Percentiles rank a stretch among this genome's conserved stretches.
Conservation (phyloP, 2,888 invertebrate species). For the Dynastes hyllus region DNA sequence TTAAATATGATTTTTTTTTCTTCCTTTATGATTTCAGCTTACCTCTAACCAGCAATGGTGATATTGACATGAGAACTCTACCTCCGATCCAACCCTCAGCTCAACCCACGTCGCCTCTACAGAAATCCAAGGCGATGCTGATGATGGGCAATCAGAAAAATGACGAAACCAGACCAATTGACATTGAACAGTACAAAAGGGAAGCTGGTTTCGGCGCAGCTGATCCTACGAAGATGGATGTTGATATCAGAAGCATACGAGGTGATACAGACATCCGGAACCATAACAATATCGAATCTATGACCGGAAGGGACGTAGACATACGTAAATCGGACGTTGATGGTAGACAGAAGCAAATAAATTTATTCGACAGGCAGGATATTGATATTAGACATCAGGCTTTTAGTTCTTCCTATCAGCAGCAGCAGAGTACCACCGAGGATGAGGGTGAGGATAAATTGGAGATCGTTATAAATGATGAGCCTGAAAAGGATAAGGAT, state of each 20-base stretch:
- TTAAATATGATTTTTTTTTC: background rate
- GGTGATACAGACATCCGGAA: constrained; percentile 52
- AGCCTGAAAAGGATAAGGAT: constrained; percentile 53
- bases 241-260: constrained; percentile 46
- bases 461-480: constrained; percentile 56
- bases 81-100: constrained; percentile 58
- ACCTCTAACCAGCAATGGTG: constrained; percentile 66
- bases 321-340: constrained; percentile 67
- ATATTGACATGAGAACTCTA: constrained; percentile 70
- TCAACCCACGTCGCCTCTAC: constrained; percentile 54
- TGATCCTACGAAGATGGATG: constrained; percentile 50
- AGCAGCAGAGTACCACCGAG: constrained; percentile 42
- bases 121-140: constrained; percentile 31
- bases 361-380: constrained; percentile 57
- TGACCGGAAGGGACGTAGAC: constrained; percentile 42
- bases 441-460: constrained; percentile 58
- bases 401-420: constrained; percentile 35
- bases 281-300: constrained; percentile 45
- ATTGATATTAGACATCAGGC: constrained; percentile 60
- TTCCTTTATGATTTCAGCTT: background rate
- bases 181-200: constrained; percentile 58
- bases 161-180: constrained; percentile 37
- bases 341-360: constrained; percentile 67
- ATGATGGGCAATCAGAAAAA: constrained; percentile 24
- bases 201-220: constrained; percentile 57